Conservation (phyloP, 2,888 invertebrate species). For the Diaphora mendica region DNA sequence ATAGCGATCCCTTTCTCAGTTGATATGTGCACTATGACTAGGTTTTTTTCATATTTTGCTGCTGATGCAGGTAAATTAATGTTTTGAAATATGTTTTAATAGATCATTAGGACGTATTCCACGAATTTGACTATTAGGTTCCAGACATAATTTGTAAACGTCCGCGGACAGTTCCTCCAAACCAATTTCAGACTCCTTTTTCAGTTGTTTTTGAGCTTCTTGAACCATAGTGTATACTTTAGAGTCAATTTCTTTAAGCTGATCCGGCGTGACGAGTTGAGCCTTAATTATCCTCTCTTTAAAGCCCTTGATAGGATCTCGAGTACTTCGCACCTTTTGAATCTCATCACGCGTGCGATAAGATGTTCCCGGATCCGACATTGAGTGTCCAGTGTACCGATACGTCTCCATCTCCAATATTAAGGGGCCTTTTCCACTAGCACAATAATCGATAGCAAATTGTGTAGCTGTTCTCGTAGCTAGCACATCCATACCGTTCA, state of each 20-base stretch:
- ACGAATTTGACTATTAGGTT: constrained; percentile 86
- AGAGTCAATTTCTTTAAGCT: constrained; percentile 96
- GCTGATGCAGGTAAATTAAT: not conserved
- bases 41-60: too few relatives aligned
- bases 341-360: constrained; percentile 97
- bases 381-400: constrained; percentile 98
- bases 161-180: constrained; percentile 92
- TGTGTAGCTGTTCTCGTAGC: constrained; percentile 95
- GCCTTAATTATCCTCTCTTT: constrained; percentile 94
- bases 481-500: constrained; percentile 98
- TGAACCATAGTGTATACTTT: constrained; percentile 95
- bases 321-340: constrained; percentile 97
- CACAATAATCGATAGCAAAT: constrained; percentile 94
- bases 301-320: constrained; percentile 98
- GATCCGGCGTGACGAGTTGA: constrained; percentile 92
- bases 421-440: constrained; percentile 95
- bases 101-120: constrained; percentile 84
- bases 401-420: constrained; percentile 98
- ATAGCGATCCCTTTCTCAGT: too few relatives aligned
- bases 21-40: too few relatives aligned
- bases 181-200: constrained; percentile 91
- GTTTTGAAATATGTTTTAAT: constrained; percentile 75
- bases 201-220: constrained; percentile 92
- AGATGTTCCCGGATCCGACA: constrained; percentile 99
- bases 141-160: constrained; percentile 90